These are phyloP conservation scores for Myotis davidii DNA, from an alignment of 2,113 vertebrate genomes.

Conservation along the genomic window DNA sequence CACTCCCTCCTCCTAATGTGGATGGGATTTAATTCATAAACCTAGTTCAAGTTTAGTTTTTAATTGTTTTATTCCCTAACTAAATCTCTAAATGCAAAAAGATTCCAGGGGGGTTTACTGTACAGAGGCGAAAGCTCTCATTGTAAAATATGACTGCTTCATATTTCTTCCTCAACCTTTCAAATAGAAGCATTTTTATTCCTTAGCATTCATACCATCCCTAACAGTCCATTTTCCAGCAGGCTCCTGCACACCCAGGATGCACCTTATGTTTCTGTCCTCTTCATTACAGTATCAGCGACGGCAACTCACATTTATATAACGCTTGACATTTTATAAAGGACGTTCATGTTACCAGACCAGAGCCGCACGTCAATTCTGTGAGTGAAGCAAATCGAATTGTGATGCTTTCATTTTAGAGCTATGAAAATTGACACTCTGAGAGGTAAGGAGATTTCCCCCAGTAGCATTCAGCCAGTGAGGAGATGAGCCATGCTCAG, in stretches of 20 bases:
- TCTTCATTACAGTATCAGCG: not conserved
- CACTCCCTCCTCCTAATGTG: not conserved
- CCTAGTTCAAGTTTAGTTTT: not conserved
- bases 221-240: not conserved
- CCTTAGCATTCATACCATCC: not conserved
- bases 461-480: not conserved
- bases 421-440: slow-evolving; percentile 34
- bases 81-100: not conserved
- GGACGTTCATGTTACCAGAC: slow-evolving; percentile 29
- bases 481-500: not conserved
- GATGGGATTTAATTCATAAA: slow-evolving; percentile 12
- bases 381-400: not conserved
- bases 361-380: not conserved
- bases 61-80: not conserved
- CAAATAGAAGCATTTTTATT: not conserved
- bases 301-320: not conserved
- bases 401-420: slow-evolving; percentile 15
- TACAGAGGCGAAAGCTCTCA: not conserved
- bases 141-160: not conserved
- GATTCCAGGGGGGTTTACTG: not conserved
- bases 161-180: not conserved
- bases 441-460: not conserved
- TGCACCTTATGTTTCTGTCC: not conserved
- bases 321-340: not conserved
- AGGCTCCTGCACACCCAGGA: not conserved